phyloP scores from a whole-genome alignment of 2,888 invertebrate genomes.

The Plemyria rubiginata region DNA sequence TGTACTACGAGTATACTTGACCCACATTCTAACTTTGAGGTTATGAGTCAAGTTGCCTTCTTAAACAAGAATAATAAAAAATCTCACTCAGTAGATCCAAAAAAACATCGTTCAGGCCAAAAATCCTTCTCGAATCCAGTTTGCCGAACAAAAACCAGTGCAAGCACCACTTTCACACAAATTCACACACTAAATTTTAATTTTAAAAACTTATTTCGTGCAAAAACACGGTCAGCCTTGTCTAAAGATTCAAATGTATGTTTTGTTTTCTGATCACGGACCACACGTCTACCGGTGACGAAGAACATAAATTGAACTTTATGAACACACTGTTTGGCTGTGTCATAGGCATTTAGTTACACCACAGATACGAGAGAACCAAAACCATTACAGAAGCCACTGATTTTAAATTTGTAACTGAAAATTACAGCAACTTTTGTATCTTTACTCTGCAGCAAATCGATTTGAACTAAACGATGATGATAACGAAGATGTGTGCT shows the following conservation, averaged over 20 bases:
- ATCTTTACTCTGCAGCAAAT: constrained; percentile 1
- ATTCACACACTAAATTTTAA: constrained; percentile 33
- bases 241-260: constrained; percentile 63
- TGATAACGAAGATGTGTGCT: constrained; percentile 4
- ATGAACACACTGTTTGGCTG: constrained; percentile 28
- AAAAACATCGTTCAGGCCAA: constrained; percentile 54
- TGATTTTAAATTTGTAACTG: too few relatives aligned
- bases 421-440: neutral
- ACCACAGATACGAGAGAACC: too few relatives aligned
- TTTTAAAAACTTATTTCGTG: constrained; percentile 24
- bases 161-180: constrained; percentile 42
- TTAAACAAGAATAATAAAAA: constrained; percentile 18
- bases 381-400: too few relatives aligned
- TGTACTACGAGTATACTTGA: constrained; percentile 46
- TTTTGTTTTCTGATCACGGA: constrained; percentile 72
- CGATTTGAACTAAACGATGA: constrained; percentile 8
- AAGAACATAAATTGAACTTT: constrained; percentile 28
- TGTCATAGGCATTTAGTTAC: constrained; percentile 11
- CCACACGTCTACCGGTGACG: constrained; percentile 53
- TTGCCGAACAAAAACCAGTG: constrained; percentile 43
- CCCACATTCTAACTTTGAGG: constrained; percentile 50
- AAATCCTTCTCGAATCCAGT: constrained; percentile 69
- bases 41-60: constrained; percentile 32
- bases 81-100: constrained; percentile 53
- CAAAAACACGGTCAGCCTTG: constrained; percentile 43